These are phyloP conservation scores for Conus ventricosus DNA, from an alignment of 1,140 invertebrate genomes.

Conservation along the genomic window DNA sequence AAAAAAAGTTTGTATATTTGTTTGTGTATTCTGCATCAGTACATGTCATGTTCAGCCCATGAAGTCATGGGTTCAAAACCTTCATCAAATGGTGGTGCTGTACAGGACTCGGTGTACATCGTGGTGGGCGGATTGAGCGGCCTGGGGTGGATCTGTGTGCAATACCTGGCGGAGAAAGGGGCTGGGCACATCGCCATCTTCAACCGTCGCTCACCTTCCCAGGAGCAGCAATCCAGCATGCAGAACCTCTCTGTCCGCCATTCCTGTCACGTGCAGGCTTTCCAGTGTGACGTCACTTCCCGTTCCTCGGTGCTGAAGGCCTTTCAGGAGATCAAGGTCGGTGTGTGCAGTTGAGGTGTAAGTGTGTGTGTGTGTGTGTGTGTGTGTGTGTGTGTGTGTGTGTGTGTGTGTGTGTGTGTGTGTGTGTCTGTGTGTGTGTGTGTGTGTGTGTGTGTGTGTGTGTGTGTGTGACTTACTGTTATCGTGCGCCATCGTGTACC, in stretches of 20 bases:
- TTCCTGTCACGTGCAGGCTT: not conserved
- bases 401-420: too few species aligned
- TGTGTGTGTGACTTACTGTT: too few species aligned
- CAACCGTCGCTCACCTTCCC: slow-evolving; percentile 45
- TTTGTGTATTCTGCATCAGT: too few species aligned
- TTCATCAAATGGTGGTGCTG: not conserved
- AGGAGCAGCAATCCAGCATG: not conserved
- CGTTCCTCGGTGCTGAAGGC: not conserved
- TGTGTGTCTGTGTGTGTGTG: too few species aligned
- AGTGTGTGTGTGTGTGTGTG: too few species aligned
- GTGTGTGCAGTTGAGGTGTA: too few species aligned
- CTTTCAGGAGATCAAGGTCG: not conserved
- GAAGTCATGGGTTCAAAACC: too few species aligned
- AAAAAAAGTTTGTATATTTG: too few species aligned
- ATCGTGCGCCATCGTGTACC: too few species aligned
- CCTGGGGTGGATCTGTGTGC: slow-evolving; percentile 60
- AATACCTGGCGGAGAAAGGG: slow-evolving; percentile 51
- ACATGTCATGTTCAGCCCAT: too few species aligned
- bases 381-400: too few species aligned
- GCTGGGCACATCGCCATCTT: slow-evolving; percentile 54
- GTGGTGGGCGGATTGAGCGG: slow-evolving; percentile 64
- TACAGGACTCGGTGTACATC: slow-evolving; percentile 50
- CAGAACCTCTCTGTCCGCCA: not conserved
- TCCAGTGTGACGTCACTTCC: slow-evolving; percentile 1
- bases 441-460: not conserved